Percentiles rank a stretch among this genome's conserved stretches.
Evolutionary conservation across 2,888 invertebrate genomes (phyloP).

Genomic region (Mechanitis messenoides): DNA sequence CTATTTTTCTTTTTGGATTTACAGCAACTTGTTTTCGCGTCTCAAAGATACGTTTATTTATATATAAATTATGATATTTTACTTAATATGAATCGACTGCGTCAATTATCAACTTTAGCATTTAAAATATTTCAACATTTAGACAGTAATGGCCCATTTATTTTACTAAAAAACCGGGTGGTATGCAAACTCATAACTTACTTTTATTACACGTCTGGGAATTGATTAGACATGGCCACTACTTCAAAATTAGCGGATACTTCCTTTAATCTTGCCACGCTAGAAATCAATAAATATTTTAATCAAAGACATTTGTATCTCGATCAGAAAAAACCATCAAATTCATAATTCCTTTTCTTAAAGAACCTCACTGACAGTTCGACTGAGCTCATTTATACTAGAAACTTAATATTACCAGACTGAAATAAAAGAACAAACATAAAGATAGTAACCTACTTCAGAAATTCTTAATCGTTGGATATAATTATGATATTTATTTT

Average conservation of each 20-base stretch:
- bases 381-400: too few species aligned
- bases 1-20: too few species aligned
- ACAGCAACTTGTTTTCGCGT: too few species aligned
- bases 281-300: conserved; percentile 4
- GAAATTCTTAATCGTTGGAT: too few species aligned
- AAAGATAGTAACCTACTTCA: too few species aligned
- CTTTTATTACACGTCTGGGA: conserved; percentile 20
- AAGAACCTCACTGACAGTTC: too few species aligned
- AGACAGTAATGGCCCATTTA: conserved; percentile 13
- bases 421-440: too few species aligned
- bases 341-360: not conserved
- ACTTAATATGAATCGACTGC: too few species aligned
- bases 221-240: conserved; percentile 21
- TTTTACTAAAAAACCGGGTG: conserved; percentile 15
- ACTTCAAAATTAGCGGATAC: conserved; percentile 15
- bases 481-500: too few species aligned
- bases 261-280: conserved; percentile 5
- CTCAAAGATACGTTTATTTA: too few species aligned
- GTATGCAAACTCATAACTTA: conserved; percentile 23
- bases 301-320: not conserved
- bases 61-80: too few species aligned
- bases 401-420: too few species aligned
- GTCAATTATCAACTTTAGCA: not conserved
- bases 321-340: not conserved
- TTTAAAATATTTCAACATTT: conserved; percentile 4